Evolutionary conservation across 2,113 vertebrate species (phyloP).

Genomic region (Pontoporia blainvillei): DNA sequence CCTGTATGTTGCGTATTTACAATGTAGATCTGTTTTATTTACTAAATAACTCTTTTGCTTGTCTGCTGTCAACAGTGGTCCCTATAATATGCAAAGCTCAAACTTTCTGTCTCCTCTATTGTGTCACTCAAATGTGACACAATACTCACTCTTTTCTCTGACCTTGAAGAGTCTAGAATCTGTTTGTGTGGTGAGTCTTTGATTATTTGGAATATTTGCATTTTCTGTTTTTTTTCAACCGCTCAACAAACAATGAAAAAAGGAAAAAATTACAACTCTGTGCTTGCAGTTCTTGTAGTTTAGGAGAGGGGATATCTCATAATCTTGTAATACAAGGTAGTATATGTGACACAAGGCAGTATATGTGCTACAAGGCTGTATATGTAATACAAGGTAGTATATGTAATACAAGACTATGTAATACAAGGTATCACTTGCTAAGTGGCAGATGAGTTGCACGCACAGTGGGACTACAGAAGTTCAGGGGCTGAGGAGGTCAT

Average conservation of each 20-base stretch:
- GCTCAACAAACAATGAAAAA: neutral
- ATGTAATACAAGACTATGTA: too few relatives aligned
- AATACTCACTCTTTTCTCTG: neutral
- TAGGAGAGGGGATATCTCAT: neutral
- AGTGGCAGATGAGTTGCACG: too few relatives aligned
- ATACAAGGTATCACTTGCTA: neutral
- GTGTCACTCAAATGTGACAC: neutral
- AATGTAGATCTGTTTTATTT: neutral
- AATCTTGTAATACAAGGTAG: neutral
- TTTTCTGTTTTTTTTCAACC: neutral
- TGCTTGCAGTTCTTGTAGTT: neutral
- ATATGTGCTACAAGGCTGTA: neutral
- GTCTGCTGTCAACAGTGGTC: neutral
- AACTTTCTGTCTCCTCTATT: neutral
- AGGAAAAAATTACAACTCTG: neutral
- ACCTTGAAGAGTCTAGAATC: neutral
- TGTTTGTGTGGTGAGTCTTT: neutral
- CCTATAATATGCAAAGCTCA: neutral
- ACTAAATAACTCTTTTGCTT: neutral
- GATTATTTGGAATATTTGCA: neutral
- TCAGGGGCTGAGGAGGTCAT: neutral
- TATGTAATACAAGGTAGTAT: neutral
- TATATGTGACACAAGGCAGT: neutral
- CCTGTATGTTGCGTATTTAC: neutral
- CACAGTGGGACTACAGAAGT: neutral